phyloP scores from a whole-genome alignment of 2,113 vertebrate genomes.

The Amblyornis subalaris region DNA sequence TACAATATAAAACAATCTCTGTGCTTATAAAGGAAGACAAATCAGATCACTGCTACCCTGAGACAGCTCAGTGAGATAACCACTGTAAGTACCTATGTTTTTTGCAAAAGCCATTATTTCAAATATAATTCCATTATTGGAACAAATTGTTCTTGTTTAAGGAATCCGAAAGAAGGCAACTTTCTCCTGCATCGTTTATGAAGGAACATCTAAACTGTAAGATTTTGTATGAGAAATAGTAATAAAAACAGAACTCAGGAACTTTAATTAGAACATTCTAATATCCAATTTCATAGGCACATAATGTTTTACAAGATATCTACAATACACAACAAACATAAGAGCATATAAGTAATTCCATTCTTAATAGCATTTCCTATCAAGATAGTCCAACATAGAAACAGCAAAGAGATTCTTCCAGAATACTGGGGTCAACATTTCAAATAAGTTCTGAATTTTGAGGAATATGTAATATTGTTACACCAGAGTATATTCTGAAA shows the following conservation, averaged over 20 bases:
- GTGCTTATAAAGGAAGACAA: background rate
- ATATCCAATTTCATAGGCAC: background rate
- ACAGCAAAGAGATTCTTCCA: background rate
- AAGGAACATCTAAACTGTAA: background rate
- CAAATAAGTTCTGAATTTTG: background rate
- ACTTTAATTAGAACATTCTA: background rate
- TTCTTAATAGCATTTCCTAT: background rate
- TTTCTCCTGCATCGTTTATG: background rate
- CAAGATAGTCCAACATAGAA: background rate
- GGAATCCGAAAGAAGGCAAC: background rate
- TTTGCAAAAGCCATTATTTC: background rate
- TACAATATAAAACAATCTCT: background rate
- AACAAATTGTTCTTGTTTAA: background rate
- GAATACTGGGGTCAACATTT: background rate
- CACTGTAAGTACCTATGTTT: background rate
- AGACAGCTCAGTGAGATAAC: background rate
- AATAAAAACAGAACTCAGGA: background rate
- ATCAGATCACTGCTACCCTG: background rate
- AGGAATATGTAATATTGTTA: background rate
- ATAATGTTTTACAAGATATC: background rate
- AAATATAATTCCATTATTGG: background rate
- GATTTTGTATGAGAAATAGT: background rate
- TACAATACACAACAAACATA: background rate
- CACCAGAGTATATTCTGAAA: background rate
- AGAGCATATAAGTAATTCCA: background rate